Base-by-base conservation (phyloP, 2,113 vertebrate species). In the Leptobrachium leishanense region DNA sequence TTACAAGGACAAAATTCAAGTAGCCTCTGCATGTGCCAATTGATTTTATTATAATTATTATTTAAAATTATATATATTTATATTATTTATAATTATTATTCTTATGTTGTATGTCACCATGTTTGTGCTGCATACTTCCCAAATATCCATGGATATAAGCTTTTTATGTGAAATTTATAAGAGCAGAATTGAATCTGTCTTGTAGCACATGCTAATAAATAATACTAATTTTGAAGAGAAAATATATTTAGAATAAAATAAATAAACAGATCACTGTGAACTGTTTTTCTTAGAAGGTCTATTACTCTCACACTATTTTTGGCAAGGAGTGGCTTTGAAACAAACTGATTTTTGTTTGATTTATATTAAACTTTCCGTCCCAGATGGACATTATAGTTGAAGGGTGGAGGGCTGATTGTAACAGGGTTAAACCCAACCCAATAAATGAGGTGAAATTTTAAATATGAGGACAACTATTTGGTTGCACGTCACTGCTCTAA, bases 401-500 rank as follows among this genome's bases (percentile, higher is more conserved):
- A 20, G 41, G 67, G 78, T 63, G 76, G 81, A 71, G 79, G 8
- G 73, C 85, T 68, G 85, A 85, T 9, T 80, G 59, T 83, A 87
- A 82, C 50, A 82, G 86, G 84, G 87, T 89, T 89, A 89, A 88
- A 88, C 79, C 72, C 74, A 6, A 41, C 53, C 82, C 76, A 82
- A 84, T 84, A 86, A 83, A 87, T 66, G 75, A 85, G 82, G 86
- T 78, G 84, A 86, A 83, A 83, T 81, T 76, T 1, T 87, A 88
- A 88, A 88, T 85, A 82, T 88, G 87, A 86, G 82, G 85, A 85
- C 85, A 88, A 85, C 83, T 87, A 83, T 85, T 75, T 88, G 87
- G 88, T 85, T 87, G 85, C 82, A 85, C 83, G 86, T 84, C 72
- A 84, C 83, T 87, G 68, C 71, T 59, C 75, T 69, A 62, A 81